Conservation (phyloP, 2,113 vertebrate species). For the Xyrauchen texanus region DNA sequence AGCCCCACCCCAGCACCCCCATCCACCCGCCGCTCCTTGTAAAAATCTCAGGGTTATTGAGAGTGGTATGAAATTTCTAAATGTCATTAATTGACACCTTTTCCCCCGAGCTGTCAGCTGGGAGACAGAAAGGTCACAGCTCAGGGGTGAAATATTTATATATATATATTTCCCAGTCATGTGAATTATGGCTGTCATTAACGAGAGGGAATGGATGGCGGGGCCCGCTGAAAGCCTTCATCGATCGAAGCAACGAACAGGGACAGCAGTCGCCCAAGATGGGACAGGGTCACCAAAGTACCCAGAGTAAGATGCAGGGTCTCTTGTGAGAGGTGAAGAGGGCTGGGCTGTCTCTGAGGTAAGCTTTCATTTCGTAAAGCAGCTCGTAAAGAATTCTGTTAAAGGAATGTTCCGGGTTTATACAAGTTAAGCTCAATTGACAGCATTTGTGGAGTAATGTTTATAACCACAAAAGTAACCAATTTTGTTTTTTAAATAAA, state of each 20-base stretch:
- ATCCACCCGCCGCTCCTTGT: slow-evolving; percentile 60
- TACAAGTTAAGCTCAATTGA: no score
- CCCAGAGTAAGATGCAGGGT: slow-evolving; percentile 54
- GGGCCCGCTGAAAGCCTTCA: slow-evolving; percentile 71
- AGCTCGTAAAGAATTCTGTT: slow-evolving; percentile 32
- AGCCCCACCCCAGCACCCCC: slow-evolving; percentile 45
- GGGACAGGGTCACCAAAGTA: slow-evolving; percentile 61
- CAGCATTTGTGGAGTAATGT: no score
- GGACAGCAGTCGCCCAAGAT: slow-evolving; percentile 60
- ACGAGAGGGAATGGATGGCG: slow-evolving; percentile 72
- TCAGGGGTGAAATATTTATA: slow-evolving; percentile 68
- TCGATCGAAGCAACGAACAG: slow-evolving; percentile 67
- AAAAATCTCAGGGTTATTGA: slow-evolving; percentile 75
- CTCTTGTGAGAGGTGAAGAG: slow-evolving; percentile 39
- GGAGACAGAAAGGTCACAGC: slow-evolving; percentile 77
- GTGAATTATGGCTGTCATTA: slow-evolving; percentile 81
- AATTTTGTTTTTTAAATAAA: no score
- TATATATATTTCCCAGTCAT: slow-evolving; percentile 61
- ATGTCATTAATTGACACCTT: slow-evolving; percentile 82
- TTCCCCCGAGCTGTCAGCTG: slow-evolving; percentile 72
- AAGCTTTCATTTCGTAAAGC: slow-evolving; percentile 41
- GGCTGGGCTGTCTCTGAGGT: slow-evolving; percentile 45
- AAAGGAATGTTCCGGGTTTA: background rate
- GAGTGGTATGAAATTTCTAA: slow-evolving; percentile 78
- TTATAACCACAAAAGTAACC: no score